Conservation (phyloP, 2,888 invertebrate species). For the Drosophila borealis region DNA sequence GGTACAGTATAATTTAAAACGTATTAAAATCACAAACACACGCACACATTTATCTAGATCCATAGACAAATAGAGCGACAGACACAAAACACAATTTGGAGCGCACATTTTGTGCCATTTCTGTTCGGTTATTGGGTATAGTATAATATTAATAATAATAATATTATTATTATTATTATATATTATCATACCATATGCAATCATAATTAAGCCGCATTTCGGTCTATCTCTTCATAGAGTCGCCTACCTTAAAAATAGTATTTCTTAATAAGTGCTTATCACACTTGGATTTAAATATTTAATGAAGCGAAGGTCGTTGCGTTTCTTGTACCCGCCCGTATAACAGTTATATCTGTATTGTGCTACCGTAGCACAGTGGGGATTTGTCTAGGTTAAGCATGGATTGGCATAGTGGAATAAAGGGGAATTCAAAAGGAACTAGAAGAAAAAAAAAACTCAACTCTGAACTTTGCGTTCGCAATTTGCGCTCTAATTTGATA, state of each 20-base stretch:
- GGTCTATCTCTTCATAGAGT: slow-evolving; percentile 10
- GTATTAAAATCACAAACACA: slow-evolving; percentile 65
- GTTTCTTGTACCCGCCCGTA: slow-evolving; percentile 14
- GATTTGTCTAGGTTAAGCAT: slow-evolving; percentile 42
- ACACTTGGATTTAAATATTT: slow-evolving; percentile 69
- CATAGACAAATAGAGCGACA: slow-evolving; percentile 34
- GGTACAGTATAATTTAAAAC: slow-evolving; percentile 71
- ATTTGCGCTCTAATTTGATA: slow-evolving; percentile 56
- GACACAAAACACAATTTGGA: slow-evolving; percentile 22
- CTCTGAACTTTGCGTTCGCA: slow-evolving; percentile 54
- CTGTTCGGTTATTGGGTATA: slow-evolving; percentile 24
- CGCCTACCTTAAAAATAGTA: slow-evolving; percentile 21
- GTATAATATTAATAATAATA: background rate
- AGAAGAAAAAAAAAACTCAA: slow-evolving; percentile 48
- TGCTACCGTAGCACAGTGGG: slow-evolving; percentile 24
- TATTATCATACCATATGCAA: slow-evolving; percentile 34
- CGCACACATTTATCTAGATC: slow-evolving; percentile 43
- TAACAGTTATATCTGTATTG: slow-evolving; percentile 33
- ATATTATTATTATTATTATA: background rate
- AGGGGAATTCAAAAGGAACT: slow-evolving; percentile 4
- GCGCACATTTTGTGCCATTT: slow-evolving; percentile 49
- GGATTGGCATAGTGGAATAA: slow-evolving; percentile 41
- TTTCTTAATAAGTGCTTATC: slow-evolving; percentile 51
- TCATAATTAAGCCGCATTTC: slow-evolving; percentile 39
- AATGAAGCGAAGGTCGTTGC: slow-evolving; percentile 55